phyloP scores from a whole-genome alignment of 2,113 vertebrate species.

The Monopterus albus region DNA sequence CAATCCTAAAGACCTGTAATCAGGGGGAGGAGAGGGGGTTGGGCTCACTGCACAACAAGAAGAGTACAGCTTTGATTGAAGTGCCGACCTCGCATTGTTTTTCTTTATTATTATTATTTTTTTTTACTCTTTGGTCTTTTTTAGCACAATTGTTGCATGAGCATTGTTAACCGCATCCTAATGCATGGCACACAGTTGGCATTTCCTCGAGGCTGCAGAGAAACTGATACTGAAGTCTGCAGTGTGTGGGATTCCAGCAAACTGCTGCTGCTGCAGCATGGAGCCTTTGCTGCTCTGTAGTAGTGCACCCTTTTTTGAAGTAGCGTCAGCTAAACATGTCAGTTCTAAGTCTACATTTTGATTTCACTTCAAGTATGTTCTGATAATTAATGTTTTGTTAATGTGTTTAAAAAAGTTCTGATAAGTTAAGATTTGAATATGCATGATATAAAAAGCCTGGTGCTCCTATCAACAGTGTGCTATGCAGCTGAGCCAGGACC shows the following conservation, averaged over 20 bases:
- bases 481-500: too few relatives aligned
- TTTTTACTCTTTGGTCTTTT: conserved; percentile 44
- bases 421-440: too few relatives aligned
- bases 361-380: too few relatives aligned
- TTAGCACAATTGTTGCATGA: conserved; percentile 60
- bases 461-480: too few relatives aligned
- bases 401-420: too few relatives aligned
- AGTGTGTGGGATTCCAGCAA: conserved; percentile 9
- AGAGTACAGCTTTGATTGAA: conserved; percentile 63
- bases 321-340: not conserved
- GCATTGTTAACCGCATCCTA: conserved; percentile 51
- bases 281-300: not conserved
- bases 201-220: conserved; percentile 64
- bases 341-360: too few relatives aligned
- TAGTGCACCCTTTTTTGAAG: not conserved
- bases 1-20: conserved; percentile 68
- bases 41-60: conserved; percentile 43
- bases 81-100: conserved; percentile 59
- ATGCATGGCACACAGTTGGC: conserved; percentile 57
- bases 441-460: too few relatives aligned
- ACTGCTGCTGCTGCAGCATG: not conserved
- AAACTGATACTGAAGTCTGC: conserved; percentile 24
- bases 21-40: conserved; percentile 11
- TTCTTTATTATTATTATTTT: conserved; percentile 9
- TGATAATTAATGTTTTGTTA: too few relatives aligned